Evolutionary conservation across 2,797 vertebrate species (phyloP), one percentile per base, ranked within the genome.

Genomic region (Setipinna tenuifilis): DNA sequence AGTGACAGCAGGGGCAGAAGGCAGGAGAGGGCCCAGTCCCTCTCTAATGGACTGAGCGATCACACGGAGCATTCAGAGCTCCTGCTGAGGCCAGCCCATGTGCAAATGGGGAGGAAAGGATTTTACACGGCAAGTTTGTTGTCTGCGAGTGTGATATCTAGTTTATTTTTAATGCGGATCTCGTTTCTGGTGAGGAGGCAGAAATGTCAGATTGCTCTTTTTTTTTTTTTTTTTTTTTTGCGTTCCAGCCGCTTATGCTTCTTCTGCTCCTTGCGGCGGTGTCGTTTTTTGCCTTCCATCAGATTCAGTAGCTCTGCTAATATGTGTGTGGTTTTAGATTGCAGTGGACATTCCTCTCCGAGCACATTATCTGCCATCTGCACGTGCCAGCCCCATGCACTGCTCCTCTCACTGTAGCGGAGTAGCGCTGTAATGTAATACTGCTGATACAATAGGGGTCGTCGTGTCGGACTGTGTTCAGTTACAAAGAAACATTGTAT

Each of bases 81-180:
- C 68, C 68, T 75, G 68, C 28, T 12, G 68, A 75, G 68, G 82
- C 57, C 59, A 44, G 48, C 84, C 80, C 58, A 28, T 3, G 23
- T 46, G 46, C 83, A 83, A 50, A 23, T 46, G 46, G 41, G 57
- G 44, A 28, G 57, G 54, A 46, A 84, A 59, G 68, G 68, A 23
- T 85, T 50, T 83, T 78, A 48, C 58, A 54, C 19, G 25, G 44
- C 84, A 82, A 80, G 25, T 59, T 68, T 58, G 68, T 50, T 84
- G 83, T 80, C 83, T 35, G 62, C 17, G 68, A 54, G 83, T 75
- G 71, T 44, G 75, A 75, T 75, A 75, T 31, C 81, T 86, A 17
- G 28, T 75, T 75, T 75, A 75, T 59, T 83, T 25, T 81, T 81
- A 59, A 86, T 81, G 61, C 58, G 35, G 46, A 31, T 78, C 81